These are phyloP conservation scores for Mechanitis mazaeus DNA, from an alignment of 2,888 invertebrate genomes.

Conservation along the genomic window DNA sequence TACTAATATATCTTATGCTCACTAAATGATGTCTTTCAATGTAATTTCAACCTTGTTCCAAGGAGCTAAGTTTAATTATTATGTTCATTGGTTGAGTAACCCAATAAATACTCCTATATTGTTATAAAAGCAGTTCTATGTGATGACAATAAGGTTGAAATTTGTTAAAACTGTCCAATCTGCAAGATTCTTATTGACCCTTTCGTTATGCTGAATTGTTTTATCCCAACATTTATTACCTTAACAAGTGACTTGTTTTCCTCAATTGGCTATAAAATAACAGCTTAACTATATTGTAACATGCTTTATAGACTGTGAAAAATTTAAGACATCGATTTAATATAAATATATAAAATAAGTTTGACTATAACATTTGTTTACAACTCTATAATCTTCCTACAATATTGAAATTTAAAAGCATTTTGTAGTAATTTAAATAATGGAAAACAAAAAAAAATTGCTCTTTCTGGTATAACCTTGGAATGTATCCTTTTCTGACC, in stretches of 20 bases:
- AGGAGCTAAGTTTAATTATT: constrained; percentile 11
- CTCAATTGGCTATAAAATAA: constrained; percentile 15
- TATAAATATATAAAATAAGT: not conserved
- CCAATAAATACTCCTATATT: not conserved
- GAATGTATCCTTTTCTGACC: no score
- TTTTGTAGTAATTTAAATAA: no score
- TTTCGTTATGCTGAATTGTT: constrained; percentile 15
- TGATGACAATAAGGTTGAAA: constrained; percentile 6
- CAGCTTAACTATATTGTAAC: constrained; percentile 5
- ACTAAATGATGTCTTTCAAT: not conserved
- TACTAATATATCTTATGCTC: constrained; percentile 14
- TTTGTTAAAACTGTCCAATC: constrained; percentile 4
- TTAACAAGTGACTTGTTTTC: constrained; percentile 20
- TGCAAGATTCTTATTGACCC: constrained; percentile 13
- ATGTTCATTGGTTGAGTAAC: not conserved
- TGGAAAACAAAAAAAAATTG: no score
- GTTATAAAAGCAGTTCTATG: constrained; percentile 5
- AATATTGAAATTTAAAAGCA: no score
- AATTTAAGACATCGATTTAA: not conserved
- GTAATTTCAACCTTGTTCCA: constrained; percentile 4
- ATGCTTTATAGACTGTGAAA: not conserved
- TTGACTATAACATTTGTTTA: no score
- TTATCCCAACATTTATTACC: constrained; percentile 19
- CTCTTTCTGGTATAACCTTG: no score
- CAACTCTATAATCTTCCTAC: no score